These are phyloP conservation scores for Glaucopsyche alexis DNA, from an alignment of 2,888 invertebrate genomes.

Conservation along the genomic window DNA sequence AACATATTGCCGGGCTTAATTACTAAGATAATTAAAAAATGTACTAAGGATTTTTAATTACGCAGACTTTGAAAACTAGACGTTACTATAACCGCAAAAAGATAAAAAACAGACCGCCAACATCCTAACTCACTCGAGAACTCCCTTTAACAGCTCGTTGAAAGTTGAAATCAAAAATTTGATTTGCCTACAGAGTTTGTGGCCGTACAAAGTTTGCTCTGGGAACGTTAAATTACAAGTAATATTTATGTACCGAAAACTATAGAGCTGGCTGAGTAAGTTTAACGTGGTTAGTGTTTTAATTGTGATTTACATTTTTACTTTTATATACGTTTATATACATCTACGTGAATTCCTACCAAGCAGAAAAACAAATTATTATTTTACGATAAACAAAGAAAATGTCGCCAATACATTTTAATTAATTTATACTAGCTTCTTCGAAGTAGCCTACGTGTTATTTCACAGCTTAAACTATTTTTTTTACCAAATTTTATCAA, in stretches of 20 bases:
- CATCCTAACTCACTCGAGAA: slow-evolving; percentile 23
- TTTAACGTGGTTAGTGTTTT: slow-evolving; percentile 12
- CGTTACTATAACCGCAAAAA: slow-evolving; percentile 9
- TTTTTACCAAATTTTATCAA: too few relatives aligned
- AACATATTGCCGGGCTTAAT: background rate
- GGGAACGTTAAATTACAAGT: slow-evolving; percentile 21
- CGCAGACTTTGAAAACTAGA: slow-evolving; percentile 4
- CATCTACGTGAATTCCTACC: background rate
- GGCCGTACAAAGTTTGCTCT: slow-evolving; percentile 24
- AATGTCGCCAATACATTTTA: background rate
- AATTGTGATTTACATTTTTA: background rate
- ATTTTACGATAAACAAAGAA: background rate
- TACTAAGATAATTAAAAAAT: background rate
- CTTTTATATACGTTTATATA: background rate
- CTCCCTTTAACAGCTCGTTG: slow-evolving; percentile 28
- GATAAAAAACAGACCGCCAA: slow-evolving; percentile 15
- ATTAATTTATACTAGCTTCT: background rate
- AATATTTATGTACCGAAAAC: slow-evolving; percentile 14
- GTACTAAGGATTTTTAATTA: background rate
- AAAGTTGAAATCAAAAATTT: slow-evolving; percentile 29
- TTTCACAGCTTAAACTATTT: too few relatives aligned
- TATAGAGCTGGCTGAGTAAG: slow-evolving; percentile 5
- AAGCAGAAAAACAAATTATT: background rate
- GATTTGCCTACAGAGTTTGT: slow-evolving; percentile 25
- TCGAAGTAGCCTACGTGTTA: too few relatives aligned